These are phyloP conservation scores for Ivindomyrus marchei DNA, from an alignment of 2,113 vertebrate genomes.

Conservation along the genomic window DNA sequence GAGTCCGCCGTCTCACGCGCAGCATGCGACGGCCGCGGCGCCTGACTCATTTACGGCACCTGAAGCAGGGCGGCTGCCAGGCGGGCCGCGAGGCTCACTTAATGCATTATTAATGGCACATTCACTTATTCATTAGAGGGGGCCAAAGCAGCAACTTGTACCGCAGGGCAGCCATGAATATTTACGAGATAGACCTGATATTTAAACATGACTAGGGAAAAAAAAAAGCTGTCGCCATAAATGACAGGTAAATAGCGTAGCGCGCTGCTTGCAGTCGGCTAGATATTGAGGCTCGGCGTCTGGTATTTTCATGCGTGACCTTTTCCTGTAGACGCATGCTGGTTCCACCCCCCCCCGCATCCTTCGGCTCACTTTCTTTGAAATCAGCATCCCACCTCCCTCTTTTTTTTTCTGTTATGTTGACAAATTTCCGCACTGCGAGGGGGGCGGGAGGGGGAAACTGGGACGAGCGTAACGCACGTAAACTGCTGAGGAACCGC, in stretches of 20 bases:
- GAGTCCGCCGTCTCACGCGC: background rate
- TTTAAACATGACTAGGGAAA: slow-evolving; percentile 53
- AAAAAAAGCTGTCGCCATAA: slow-evolving; percentile 37
- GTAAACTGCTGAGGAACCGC: background rate
- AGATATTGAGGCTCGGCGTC: slow-evolving; percentile 22
- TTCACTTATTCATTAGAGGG: slow-evolving; percentile 49
- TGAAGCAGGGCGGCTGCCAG: slow-evolving; percentile 20
- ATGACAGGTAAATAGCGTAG: slow-evolving; percentile 50
- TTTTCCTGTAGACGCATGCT: slow-evolving; percentile 37
- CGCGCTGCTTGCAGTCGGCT: slow-evolving; percentile 23
- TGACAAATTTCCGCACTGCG: background rate
- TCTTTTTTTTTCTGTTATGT: background rate
- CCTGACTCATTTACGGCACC: slow-evolving; percentile 12
- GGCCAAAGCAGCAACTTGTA: slow-evolving; percentile 34
- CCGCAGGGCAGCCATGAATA: slow-evolving; percentile 48
- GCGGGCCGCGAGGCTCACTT: slow-evolving; percentile 10
- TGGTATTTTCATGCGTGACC: slow-evolving; percentile 39
- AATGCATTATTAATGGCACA: slow-evolving; percentile 47
- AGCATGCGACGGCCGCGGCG: background rate
- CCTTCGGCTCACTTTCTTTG: background rate
- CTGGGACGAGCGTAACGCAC: background rate
- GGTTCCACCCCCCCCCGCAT: background rate
- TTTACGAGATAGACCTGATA: slow-evolving; percentile 48
- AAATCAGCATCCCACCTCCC: background rate
- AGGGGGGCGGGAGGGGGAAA: background rate